Evolutionary conservation across 2,888 invertebrate species (phyloP).

Genomic region (Polydesmus complanatus): DNA sequence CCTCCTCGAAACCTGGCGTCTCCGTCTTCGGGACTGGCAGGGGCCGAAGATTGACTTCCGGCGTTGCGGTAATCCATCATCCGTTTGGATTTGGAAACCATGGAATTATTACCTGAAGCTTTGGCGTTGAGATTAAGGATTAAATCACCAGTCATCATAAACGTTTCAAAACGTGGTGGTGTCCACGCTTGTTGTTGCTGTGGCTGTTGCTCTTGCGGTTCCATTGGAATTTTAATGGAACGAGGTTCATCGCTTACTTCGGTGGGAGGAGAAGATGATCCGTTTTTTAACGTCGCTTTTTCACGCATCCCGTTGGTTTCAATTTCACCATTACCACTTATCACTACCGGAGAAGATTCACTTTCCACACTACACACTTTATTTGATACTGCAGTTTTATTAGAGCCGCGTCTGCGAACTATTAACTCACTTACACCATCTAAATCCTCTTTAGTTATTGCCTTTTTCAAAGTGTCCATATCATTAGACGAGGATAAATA

Average conservation of each 20-base stretch:
- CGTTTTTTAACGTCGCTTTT: constrained; percentile 1
- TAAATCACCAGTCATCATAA: constrained; percentile 95
- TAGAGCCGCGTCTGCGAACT: constrained; percentile 18
- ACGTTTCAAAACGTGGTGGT: constrained; percentile 56
- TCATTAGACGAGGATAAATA: constrained; percentile 31
- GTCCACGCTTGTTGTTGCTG: constrained; percentile 12
- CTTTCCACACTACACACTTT: neutral
- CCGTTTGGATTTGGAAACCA: constrained; percentile 18
- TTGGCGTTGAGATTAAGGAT: constrained; percentile 58
- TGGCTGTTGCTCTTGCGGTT: constrained; percentile 2
- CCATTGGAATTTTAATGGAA: constrained; percentile 3
- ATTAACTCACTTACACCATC: constrained; percentile 21
- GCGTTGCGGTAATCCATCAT: constrained; percentile 14
- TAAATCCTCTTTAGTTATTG: constrained; percentile 23
- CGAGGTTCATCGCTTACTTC: constrained; percentile 1
- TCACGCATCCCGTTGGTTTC: constrained; percentile 16
- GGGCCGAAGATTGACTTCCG: constrained; percentile 19
- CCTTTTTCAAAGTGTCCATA: constrained; percentile 26
- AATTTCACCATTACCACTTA: neutral
- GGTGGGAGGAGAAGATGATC: constrained; percentile 10
- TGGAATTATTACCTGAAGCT: constrained; percentile 4
- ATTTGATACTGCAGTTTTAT: neutral
- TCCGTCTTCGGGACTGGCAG: constrained; percentile 10
- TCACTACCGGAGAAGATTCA: no score
- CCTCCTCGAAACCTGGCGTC: neutral